Base-by-base conservation (phyloP, 2,113 vertebrate species). In the Pimephales promelas region DNA sequence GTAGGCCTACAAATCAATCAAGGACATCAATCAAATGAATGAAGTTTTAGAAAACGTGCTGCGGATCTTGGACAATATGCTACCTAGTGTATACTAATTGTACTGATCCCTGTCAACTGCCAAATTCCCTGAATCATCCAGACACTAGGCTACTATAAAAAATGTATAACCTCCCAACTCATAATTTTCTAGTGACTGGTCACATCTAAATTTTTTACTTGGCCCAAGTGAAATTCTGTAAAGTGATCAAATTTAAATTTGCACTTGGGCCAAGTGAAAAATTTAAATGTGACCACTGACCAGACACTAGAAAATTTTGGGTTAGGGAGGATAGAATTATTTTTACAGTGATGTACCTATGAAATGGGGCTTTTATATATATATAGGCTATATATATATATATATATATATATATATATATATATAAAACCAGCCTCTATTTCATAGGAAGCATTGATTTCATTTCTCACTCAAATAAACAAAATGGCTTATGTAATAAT, bases 401-500 rank as follows among this genome's bases (percentile, higher is more conserved):
- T 47, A 47, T 47, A 47, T 47, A 47, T 47, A 47, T 47, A 45
- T 45, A 45, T 45, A 45, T 49, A 49, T 43, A 36, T 36, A 36
- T 36, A 47, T 47, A 47, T 47, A 47, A 13, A 47, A 40, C 7
- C 45, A n/a, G 36, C 5, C 2, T n/a, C 20, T 22, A 36, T 77
- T 3, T 57, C 31, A 9, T 26, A 45, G n/a, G 57, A 28, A 62
- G 36, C 4, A 10, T 4, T 26, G 24, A 13, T 45, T 61, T 43
- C 14, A 59, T 14, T 34, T 78, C 36, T 78, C 75, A 18, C 34
- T 77, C 34, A 75, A 18, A 59, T 22, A 59, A 78, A 26, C 56
- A 43, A 78, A 22, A 56, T 61, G 47, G 47, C 47, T 49, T 62
- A 78, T 78, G 16, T 61, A 61, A 61, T 78, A 78, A 61, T 79